A percentile compares a stretch with the other conserved stretches of the same genome.
phyloP scores from a whole-genome alignment of 2,888 invertebrate genomes.

The Perizoma flavofasciatum region DNA sequence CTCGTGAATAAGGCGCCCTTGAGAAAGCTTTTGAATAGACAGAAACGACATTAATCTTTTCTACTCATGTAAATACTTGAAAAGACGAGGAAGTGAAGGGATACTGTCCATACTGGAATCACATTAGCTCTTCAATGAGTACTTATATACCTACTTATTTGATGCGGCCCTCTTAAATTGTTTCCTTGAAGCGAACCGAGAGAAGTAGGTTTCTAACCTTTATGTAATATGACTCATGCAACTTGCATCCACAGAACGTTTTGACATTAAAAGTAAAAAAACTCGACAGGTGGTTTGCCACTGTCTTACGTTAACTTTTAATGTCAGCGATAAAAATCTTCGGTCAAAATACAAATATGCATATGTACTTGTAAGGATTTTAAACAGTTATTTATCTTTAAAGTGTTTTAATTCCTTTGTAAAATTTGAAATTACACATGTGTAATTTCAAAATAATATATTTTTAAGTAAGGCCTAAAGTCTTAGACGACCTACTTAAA shows the following conservation, averaged over 20 bases:
- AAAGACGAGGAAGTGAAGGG: slow-evolving; percentile 38
- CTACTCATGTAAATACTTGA: slow-evolving; percentile 30
- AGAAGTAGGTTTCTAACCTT: neutral
- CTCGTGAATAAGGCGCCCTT: slow-evolving; percentile 38
- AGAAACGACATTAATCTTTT: slow-evolving; percentile 32
- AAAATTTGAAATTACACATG: too few species aligned
- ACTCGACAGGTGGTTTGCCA: neutral
- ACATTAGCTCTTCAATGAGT: slow-evolving; percentile 25
- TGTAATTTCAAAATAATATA: too few species aligned
- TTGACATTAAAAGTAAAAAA: neutral
- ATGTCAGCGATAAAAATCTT: too few species aligned
- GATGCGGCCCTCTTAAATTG: slow-evolving; percentile 20
- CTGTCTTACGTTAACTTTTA: too few species aligned
- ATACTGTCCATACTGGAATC: slow-evolving; percentile 28
- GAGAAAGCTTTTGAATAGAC: slow-evolving; percentile 37
- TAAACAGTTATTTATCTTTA: too few species aligned
- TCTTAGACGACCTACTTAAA: too few species aligned
- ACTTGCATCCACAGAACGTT: slow-evolving; percentile 2
- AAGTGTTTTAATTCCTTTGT: too few species aligned
- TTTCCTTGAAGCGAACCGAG: slow-evolving; percentile 26
- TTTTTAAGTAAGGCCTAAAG: too few species aligned
- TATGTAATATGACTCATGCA: neutral
- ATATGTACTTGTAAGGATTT: too few species aligned
- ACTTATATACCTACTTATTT: slow-evolving; percentile 3
- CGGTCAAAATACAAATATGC: too few species aligned